Base-by-base conservation (phyloP, 2,797 vertebrate species). In the Arnoldichthys spilopterus region DNA sequence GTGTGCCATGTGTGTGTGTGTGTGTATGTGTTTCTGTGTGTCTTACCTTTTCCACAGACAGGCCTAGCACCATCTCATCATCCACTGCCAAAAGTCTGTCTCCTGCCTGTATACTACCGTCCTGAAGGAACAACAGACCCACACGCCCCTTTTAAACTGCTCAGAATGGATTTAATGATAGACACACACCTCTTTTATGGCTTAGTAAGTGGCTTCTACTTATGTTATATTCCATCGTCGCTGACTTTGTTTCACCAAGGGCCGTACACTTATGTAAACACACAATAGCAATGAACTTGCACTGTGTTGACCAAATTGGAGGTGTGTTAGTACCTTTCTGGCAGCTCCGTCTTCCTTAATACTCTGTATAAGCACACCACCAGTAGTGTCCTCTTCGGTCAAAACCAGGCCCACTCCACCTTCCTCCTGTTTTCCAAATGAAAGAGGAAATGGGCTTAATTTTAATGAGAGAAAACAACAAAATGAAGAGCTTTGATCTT, bases 51-150 rank as follows among this genome's bases (percentile, higher is more conserved):
- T 97, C 95, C 83, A 93, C 88, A 68, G 92, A 92, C 88, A 88
- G 92, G 18, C 94, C 94, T 2, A 92, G 83, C 85, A 96, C 94
- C 22, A 93, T 88, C 91, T 98, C 95, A 81, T 95, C 94, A 79
- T 97, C 95, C 77, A 96, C 91, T 71, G 95, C 91, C 77, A 95
- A 82, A 77, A 97, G 94, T 66, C 85, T 91, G 90, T 97, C 94
- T 68, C 94, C 96, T 74, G 94, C 87, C 86, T 92, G 93, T 82
- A 96, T 92, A 74, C 90, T 92, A 58, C 92, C 94, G 83, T 96
- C 96, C 96, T 98, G 76, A 88, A 81, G 66, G 30, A 81, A 6
- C 70, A 40, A 63, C 58, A 47, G 18, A 49, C 61, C 45, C 32
- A 71, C 45, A 70, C 67, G 53, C 63, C 58, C 4, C 64, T 16